These are phyloP conservation scores for Rhopalosiphum nymphaeae DNA, from an alignment of 2,888 invertebrate species.

Conservation along the genomic window DNA sequence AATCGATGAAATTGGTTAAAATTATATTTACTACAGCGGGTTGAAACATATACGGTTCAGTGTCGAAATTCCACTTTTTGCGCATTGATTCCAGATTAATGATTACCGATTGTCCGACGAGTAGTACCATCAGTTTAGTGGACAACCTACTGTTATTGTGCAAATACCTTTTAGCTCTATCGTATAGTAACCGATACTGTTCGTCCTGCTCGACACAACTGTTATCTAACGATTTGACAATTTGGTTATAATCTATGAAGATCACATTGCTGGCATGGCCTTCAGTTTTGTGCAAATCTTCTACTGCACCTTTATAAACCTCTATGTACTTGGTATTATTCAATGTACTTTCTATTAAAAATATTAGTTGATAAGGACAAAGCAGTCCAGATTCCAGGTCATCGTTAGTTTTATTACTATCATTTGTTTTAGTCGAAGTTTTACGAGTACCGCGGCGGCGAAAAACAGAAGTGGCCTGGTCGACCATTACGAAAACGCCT, in stretches of 20 bases:
- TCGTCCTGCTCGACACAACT: background rate
- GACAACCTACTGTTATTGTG: background rate
- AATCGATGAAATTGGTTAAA: slow-evolving; percentile 26
- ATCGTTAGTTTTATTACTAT: background rate
- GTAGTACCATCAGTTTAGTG: background rate
- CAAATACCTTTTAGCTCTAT: background rate
- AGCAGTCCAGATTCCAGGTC: background rate
- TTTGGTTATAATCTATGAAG: background rate
- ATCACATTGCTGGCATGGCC: background rate
- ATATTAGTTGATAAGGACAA: background rate
- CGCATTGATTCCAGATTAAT: slow-evolving; percentile 3
- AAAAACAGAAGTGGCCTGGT: background rate
- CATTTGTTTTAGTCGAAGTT: background rate
- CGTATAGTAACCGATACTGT: background rate
- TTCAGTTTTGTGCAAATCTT: background rate
- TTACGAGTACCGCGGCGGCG: background rate
- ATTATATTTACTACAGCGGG: background rate
- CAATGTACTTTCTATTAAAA: slow-evolving; percentile 16
- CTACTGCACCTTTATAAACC: slow-evolving; percentile 6
- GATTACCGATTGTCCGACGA: background rate
- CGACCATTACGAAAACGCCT: background rate
- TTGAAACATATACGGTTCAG: background rate
- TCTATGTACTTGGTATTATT: background rate
- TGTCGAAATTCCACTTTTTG: background rate
- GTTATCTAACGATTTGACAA: background rate